Conservation (phyloP, 2,113 vertebrate genomes). For the Albula goreensis region DNA sequence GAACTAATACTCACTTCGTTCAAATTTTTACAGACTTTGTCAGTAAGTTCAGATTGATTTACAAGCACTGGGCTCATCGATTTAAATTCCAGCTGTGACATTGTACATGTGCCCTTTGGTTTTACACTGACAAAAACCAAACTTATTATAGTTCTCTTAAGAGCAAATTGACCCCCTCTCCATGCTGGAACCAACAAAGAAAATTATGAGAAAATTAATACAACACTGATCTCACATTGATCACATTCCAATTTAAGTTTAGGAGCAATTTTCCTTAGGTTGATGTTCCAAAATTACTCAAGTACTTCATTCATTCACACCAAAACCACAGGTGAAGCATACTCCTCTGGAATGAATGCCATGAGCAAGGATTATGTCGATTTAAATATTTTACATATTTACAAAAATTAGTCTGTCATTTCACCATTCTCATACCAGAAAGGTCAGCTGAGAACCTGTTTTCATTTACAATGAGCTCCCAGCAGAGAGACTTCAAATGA, state of each 20-base stretch:
- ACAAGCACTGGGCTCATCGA: neutral
- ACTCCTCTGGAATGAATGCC: neutral
- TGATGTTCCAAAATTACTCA: neutral
- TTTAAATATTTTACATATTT: neutral
- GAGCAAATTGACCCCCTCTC: neutral
- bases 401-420: neutral
- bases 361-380: neutral
- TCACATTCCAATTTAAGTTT: neutral
- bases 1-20: conserved; percentile 1
- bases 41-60: conserved; percentile 28
- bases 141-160: conserved; percentile 8
- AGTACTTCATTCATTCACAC: neutral
- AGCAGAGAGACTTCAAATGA: neutral
- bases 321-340: neutral
- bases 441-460: neutral
- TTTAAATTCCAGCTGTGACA: conserved; percentile 8
- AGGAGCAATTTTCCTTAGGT: neutral
- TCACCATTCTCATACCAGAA: neutral
- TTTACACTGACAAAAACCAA: conserved; percentile 2
- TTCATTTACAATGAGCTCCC: neutral
- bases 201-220: neutral
- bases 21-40: conserved; percentile 8
- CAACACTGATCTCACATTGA: neutral
- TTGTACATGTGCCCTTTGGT: conserved; percentile 21
- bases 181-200: neutral